Evolutionary conservation across 2,888 invertebrate species (phyloP), one percentile per base, ranked within the genome.

Genomic region (Andrena minutula): DNA sequence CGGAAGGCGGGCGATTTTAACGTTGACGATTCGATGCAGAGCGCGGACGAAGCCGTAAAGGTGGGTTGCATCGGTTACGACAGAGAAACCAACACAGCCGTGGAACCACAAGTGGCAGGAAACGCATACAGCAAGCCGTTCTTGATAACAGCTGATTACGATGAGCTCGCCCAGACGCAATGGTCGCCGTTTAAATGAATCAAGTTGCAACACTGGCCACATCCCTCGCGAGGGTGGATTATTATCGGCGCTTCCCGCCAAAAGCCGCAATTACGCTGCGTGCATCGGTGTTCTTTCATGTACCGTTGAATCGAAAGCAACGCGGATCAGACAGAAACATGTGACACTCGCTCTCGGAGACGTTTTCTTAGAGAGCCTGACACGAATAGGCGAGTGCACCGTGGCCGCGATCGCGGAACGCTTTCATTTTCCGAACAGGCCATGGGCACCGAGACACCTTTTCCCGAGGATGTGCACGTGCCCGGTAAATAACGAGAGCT

Each of bases 111-210:
- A 77, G 79, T 73, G 84, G 69, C 79, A 82, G 84, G 82, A 80
- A 84, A 82, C 75, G 53, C 79, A 56, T 74, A 75, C 47, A 68
- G 28, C 47, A 41, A 60, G 56, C 56, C 66, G 65, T 74, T 83
- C 86, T 81, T 83, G 86, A 87, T 87, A 87, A 86, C 83, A 86
- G 75, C 86, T 85, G 86, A 87, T 87, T 87, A 86, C 79, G 83
- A 84, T 78, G 78, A 83, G 76, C 66, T 85, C 70, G 75, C 60
- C 81, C 64, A 77, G 78, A 81, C 72, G 64, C 56, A 83, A 84
- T 69, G 64, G 63, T 65, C 60, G 30, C 26, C 73, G 65, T 69
- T 75, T 70, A 69, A 69, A 63, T 61, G 73, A 71, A 74, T 71
- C 71, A 81, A 68, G 47, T 56, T 75, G 32, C 72, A 56, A 56